phyloP scores from a whole-genome alignment of 2,113 vertebrate genomes.

The Lepus timidus region DNA sequence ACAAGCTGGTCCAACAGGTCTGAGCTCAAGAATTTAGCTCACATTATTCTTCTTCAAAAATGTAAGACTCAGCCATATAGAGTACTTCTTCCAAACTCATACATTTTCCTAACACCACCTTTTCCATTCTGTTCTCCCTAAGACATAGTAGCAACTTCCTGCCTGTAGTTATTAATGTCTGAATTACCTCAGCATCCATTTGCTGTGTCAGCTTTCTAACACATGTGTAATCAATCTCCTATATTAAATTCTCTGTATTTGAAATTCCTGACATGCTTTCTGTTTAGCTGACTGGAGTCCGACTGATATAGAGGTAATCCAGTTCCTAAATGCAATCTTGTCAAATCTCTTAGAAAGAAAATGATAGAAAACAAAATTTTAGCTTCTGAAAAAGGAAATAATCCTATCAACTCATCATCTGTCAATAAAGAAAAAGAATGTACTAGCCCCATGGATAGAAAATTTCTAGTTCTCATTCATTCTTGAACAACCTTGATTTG shows the following conservation, averaged over 20 bases:
- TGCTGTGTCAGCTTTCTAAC: not conserved
- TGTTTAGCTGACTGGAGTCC: not conserved
- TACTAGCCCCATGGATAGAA: no score
- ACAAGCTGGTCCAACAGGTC: fast-evolving
- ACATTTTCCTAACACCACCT: not conserved
- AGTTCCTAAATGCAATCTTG: not conserved
- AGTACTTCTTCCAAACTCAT: not conserved
- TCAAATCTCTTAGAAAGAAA: not conserved
- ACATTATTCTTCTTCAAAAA: not conserved
- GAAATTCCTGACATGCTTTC: not conserved
- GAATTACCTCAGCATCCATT: not conserved
- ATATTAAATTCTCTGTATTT: not conserved
- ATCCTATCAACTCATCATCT: not conserved
- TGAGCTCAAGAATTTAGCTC: not conserved
- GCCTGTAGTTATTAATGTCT: not conserved
- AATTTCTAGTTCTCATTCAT: not conserved
- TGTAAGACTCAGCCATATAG: not conserved
- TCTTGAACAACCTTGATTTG: not conserved
- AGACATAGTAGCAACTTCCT: not conserved
- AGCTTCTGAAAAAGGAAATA: not conserved
- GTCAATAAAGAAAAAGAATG: not conserved
- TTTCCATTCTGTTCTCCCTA: not conserved
- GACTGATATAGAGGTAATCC: not conserved
- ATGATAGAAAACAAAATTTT: not conserved
- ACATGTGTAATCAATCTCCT: not conserved